Evolutionary conservation across 2,113 vertebrate genomes (phyloP), one percentile per base, ranked within the genome.

Genomic region (Alces alces): DNA sequence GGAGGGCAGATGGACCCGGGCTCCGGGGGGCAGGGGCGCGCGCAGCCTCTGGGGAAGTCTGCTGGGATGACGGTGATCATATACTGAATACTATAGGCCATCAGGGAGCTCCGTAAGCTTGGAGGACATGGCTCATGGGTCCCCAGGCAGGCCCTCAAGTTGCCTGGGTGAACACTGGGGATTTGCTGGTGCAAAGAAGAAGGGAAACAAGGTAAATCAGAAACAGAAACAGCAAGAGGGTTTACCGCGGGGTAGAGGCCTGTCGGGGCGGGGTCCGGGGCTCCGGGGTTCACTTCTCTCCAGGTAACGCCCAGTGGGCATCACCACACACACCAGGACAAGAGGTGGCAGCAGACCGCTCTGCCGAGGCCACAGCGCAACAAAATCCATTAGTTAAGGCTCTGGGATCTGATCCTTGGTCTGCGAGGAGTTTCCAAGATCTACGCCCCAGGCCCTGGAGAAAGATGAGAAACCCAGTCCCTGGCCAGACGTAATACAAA

Each of bases 341-440:
- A 96, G n/a, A 52, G 6, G n/a, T 50, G 66, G 84, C 4, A 30
- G 36, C 58, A 94, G 55, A 95, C 45, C 64, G 84, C 57, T 85
- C 86, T 43, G 54, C n/a, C 55, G n/a, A 89, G 92, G 91, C 43
- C 43, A 83, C 27, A 76, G 55, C 17, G 30, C 91, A 94, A 92
- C 45, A 52, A 86, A 92, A 95, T 82, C 82, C 66, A 94, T 92
- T 86, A 94, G 78, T 94, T 87, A 91, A 92, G 87, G 15, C 50
- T 96, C 66, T n/a, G 58, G 76, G 39, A 88, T 91, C 82, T 95
- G 82, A 95, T 97, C 61, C 78, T n/a, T 73, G 36, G 33, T 92
- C 66, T 86, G 83, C 25, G 57, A 58, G 23, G 47, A 93, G 84
- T 88, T 97, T 96, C 83, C 85, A 94, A 97, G 94, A 86, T 89